phyloP scores from a whole-genome alignment of 1,140 invertebrate species.

The Proales similis region DNA sequence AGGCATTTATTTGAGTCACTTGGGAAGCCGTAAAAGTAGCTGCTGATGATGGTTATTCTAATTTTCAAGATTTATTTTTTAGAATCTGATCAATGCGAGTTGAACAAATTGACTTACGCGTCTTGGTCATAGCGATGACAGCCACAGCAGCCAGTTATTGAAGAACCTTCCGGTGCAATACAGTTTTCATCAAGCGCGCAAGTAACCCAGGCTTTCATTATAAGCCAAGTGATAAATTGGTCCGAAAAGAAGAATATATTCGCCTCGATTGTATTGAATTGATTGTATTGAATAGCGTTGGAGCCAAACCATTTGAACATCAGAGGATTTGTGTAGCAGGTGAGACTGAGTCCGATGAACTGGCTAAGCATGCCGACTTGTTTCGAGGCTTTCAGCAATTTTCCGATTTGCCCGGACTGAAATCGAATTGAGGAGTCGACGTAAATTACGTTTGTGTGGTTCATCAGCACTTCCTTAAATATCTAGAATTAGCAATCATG shows the following conservation, averaged over 20 bases:
- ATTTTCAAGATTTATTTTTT: too few species aligned
- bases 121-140: conserved; percentile 38
- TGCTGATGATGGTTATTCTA: conserved; percentile 8
- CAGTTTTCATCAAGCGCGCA: conserved; percentile 24
- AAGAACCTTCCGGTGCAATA: conserved; percentile 11
- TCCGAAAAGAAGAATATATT: conserved; percentile 10
- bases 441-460: conserved; percentile 22
- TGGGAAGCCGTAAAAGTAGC: conserved; percentile 25
- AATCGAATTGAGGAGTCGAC: conserved; percentile 29
- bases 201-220: conserved; percentile 37
- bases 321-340: conserved; percentile 14
- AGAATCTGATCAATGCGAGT: too few species aligned
- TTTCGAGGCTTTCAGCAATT: not conserved
- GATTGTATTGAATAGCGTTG: not conserved
- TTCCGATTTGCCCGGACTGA: conserved; percentile 4
- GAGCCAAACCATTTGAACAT: conserved; percentile 20
- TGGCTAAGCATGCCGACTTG: conserved; percentile 27
- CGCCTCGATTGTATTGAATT: conserved; percentile 28
- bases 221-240: conserved; percentile 7
- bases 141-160: conserved; percentile 28
- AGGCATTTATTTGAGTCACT: conserved; percentile 7
- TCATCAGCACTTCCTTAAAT: too few species aligned
- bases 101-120: too few species aligned
- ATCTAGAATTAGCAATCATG: too few species aligned
- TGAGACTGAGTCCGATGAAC: conserved; percentile 15